Conservation (phyloP, 2,888 invertebrate species). For the Caradrina kadenii region DNA sequence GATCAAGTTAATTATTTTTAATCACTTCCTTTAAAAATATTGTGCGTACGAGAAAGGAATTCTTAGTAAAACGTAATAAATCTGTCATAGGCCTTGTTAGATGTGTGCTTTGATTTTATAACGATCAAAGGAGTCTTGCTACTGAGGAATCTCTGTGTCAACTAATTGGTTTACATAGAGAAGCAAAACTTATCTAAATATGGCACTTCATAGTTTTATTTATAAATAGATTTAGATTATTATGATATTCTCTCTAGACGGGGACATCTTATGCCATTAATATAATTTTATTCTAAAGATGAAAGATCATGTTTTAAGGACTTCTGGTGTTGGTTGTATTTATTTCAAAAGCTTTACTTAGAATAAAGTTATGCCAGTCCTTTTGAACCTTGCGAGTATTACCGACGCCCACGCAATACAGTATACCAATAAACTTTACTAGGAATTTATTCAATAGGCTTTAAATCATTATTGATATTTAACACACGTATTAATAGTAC, state of each 20-base stretch:
- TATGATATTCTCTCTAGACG: conserved; percentile 13
- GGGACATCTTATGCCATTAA: neutral
- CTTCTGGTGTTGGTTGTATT: neutral
- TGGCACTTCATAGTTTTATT: conserved; percentile 57
- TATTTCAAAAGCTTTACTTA: conserved; percentile 7
- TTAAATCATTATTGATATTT: conserved; percentile 19
- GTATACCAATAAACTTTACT: conserved; percentile 9
- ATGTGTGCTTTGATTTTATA: conserved; percentile 82
- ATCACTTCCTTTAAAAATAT: conserved; percentile 75
- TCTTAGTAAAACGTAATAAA: conserved; percentile 83
- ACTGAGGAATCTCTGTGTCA: conserved; percentile 79
- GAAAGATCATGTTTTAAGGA: conserved; percentile 6
- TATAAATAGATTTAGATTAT: conserved; percentile 18
- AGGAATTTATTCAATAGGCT: conserved; percentile 27
- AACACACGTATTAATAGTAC: conserved; percentile 23
- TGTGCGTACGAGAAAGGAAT: conserved; percentile 69
- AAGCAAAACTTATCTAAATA: conserved; percentile 75
- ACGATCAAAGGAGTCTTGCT: conserved; percentile 85
- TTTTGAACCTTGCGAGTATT: conserved; percentile 9
- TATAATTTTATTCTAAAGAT: conserved; percentile 4
- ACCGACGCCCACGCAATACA: conserved; percentile 5
- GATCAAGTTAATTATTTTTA: conserved; percentile 63
- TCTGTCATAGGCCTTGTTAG: conserved; percentile 87
- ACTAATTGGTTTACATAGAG: conserved; percentile 85
- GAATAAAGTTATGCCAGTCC: conserved; percentile 8